Evolutionary conservation across 2,888 invertebrate genomes (phyloP), one percentile per base, ranked within the genome.

Genomic region (Xiphydria camelus): DNA sequence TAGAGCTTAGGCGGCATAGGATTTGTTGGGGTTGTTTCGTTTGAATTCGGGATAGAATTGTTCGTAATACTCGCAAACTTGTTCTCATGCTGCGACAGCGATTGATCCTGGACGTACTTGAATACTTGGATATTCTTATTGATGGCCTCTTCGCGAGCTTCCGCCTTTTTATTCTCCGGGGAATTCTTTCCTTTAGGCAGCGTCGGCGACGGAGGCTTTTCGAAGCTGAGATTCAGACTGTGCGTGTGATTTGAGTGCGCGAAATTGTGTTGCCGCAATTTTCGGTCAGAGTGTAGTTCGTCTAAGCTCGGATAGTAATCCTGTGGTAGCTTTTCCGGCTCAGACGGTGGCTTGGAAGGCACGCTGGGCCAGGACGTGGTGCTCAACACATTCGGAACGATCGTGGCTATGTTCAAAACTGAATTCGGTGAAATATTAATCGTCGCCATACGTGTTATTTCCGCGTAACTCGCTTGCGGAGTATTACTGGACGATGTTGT

Each of bases 381-480:
- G 9, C 61, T 68, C 23, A 69, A 49, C 56, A 69, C 64, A 29
- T 56, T 68, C 6, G 67, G 68, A 34, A 62, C 64, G 36, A 65
- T 62, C 35, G 66, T 61, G 12, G 73, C 62, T 42, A 70, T 66
- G 37, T 67, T 68, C 29, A 71, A 47, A 26, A 65, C 65, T 4
- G 68, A 61, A 45, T 53, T 67, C 6, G 67, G 61, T 12, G 72
- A 59, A 51, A 70, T 66, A 36, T 74, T 75, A 17, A 75, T 68
- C 15, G 71, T 70, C 10, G 77, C 76, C 63, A 79, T 81, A 57
- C 87, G 83, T 39, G 91, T 87, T 63, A 91, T 91, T 66, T 91
- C 91, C 1, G 91, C 91, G 77, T 91, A 92, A 9, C 90, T 90
- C 33, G 82, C 83, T 64, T 79, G 79, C 9, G 79, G 79, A 25